A percentile compares a stretch with the other conserved stretches of the same genome.
Evolutionary conservation across 2,113 vertebrate genomes (phyloP).

Genomic region (Gulo gulo): DNA sequence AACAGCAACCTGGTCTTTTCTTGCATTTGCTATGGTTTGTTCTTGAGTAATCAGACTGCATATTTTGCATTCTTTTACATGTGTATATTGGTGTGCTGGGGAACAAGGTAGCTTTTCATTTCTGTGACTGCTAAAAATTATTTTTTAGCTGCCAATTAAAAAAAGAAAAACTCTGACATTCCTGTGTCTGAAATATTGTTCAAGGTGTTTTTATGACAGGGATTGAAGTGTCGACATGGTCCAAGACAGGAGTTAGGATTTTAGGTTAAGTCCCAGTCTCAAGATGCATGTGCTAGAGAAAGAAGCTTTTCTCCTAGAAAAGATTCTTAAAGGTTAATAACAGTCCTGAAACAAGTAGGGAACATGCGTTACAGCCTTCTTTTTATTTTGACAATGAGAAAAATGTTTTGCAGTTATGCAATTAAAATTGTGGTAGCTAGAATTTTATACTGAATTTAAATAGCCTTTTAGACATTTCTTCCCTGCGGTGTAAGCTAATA

Average conservation of each 20-base stretch:
- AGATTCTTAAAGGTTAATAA: slow-evolving; percentile 60
- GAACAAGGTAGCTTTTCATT: slow-evolving; percentile 36
- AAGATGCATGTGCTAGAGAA: not conserved
- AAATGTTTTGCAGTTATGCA: slow-evolving; percentile 58
- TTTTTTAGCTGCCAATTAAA: not conserved
- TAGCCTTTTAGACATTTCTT: slow-evolving; percentile 27
- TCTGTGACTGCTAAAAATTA: slow-evolving; percentile 2
- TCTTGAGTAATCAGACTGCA: not conserved
- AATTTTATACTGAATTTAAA: slow-evolving; percentile 54
- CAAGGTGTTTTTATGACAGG: not conserved
- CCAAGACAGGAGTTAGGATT: not conserved
- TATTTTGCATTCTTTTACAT: not conserved
- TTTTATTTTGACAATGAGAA: slow-evolving; percentile 49
- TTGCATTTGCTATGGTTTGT: slow-evolving; percentile 22
- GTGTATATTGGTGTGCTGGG: not conserved
- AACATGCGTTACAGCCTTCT: slow-evolving; percentile 45
- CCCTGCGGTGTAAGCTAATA: not conserved
- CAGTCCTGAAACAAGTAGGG: slow-evolving; percentile 39
- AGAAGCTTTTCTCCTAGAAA: slow-evolving; percentile 37
- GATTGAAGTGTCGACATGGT: not conserved
- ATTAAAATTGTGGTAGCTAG: slow-evolving; percentile 57
- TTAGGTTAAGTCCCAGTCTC: not conserved
- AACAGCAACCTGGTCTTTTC: slow-evolving; percentile 62
- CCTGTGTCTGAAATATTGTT: not conserved
- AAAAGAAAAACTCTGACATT: not conserved